Percentiles rank a stretch among this genome's conserved stretches.
Conservation (phyloP, 2,113 vertebrate species). For the Morone saxatilis region DNA sequence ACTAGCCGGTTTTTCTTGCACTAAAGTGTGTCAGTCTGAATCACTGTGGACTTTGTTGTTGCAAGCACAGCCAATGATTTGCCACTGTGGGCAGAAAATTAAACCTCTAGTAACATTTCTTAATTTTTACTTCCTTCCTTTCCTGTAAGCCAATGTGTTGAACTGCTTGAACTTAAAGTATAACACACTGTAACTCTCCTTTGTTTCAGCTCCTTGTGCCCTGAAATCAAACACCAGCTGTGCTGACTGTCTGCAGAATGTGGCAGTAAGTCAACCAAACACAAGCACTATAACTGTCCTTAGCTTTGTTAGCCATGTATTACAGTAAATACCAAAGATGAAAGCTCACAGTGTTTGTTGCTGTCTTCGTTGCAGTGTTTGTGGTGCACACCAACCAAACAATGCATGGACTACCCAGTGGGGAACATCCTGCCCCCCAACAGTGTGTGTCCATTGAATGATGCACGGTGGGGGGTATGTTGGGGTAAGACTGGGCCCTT, state of each 20-base stretch:
- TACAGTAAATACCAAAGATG: not conserved
- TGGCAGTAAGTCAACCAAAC: conserved; percentile 84
- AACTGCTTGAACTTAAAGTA: no score
- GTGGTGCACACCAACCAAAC: conserved; percentile 88
- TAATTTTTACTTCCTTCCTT: not conserved
- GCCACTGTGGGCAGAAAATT: not conserved
- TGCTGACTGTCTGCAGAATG: conserved; percentile 89
- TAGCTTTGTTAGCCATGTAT: not conserved
- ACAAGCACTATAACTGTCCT: not conserved
- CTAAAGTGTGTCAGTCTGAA: not conserved
- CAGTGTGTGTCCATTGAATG: conserved; percentile 85
- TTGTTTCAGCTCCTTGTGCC: conserved; percentile 77
- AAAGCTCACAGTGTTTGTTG: not conserved
- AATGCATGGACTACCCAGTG: conserved; percentile 90
- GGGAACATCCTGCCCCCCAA: conserved; percentile 86
- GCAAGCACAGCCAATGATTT: not conserved
- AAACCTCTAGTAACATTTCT: not conserved
- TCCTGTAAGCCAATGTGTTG: not conserved
- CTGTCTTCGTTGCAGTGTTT: conserved; percentile 87
- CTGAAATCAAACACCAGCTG: conserved; percentile 89
- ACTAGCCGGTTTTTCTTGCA: not conserved
- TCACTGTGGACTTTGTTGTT: not conserved
- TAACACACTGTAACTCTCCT: not conserved
- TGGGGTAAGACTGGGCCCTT: conserved; percentile 88
- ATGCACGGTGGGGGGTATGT: conserved; percentile 94